Conservation (phyloP, 2,888 invertebrate species). For the Torymus auratus region DNA sequence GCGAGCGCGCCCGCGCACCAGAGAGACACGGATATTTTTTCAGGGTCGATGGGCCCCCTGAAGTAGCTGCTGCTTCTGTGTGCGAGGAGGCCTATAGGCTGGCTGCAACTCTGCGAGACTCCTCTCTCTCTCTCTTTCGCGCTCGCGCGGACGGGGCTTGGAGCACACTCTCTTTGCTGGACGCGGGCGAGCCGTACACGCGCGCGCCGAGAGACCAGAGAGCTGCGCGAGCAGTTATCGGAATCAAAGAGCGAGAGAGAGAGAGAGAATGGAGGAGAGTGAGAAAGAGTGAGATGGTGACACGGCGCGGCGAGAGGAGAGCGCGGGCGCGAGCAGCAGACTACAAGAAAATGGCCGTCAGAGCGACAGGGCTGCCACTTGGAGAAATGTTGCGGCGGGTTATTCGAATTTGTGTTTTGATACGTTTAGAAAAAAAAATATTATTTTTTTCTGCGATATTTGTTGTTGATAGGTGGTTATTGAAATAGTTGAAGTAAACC, state of each 20-base stretch:
- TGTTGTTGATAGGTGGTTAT: no score
- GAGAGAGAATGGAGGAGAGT: constrained; percentile 4
- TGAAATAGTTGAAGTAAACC: no score
- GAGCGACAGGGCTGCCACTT: constrained; percentile 15
- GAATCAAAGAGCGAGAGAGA: constrained; percentile 10
- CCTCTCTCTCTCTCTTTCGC: background rate
- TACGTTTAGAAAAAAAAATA: no score
- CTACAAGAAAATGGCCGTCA: constrained; percentile 56
- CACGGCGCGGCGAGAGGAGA: background rate
- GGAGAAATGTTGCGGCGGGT: background rate
- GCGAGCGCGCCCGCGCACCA: background rate
- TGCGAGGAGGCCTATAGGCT: background rate
- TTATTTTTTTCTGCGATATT: no score
- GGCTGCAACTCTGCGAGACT: background rate
- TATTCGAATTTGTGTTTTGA: constrained; percentile 3
- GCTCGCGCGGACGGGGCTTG: background rate
- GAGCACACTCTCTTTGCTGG: no score
- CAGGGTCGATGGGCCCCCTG: no score
- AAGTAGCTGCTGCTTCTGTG: no score
- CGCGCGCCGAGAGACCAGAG: background rate
- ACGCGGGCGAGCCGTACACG: background rate
- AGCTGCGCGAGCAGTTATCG: background rate
- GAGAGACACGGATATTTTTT: no score
- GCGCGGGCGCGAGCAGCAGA: constrained; percentile 46
- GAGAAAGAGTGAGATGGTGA: background rate